Evolutionary conservation across 2,888 invertebrate genomes (phyloP).

Genomic region (Gisinianus flammeolus): DNA sequence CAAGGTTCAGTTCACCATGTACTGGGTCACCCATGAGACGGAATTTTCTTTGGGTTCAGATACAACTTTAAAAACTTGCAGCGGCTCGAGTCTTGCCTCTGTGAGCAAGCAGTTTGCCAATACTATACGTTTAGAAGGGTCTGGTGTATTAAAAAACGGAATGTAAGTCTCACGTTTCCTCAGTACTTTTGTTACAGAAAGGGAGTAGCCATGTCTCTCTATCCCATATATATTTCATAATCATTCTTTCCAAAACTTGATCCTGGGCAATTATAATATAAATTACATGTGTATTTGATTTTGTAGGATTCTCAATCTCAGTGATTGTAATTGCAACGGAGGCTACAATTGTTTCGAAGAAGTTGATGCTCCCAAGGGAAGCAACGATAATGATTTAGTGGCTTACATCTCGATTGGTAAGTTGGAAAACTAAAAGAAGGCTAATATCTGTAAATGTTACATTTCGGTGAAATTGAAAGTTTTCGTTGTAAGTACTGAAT

Average conservation of each 20-base stretch:
- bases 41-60: not conserved
- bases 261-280: too few species aligned
- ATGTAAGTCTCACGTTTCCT: too few species aligned
- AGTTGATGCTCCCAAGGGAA: not conserved
- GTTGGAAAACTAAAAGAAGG: not conserved
- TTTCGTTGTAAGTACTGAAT: not conserved
- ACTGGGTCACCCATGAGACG: conserved; percentile 20
- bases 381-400: conserved; percentile 1
- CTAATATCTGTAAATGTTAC: too few species aligned
- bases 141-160: conserved; percentile 10
- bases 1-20: conserved; percentile 18
- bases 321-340: not conserved
- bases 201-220: too few species aligned
- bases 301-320: conserved; percentile 16
- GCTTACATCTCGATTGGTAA: conserved; percentile 25
- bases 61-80: conserved; percentile 13
- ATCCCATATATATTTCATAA: too few species aligned
- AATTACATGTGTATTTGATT: not conserved
- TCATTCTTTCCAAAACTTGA: too few species aligned
- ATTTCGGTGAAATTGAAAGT: not conserved
- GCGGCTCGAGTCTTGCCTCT: not conserved
- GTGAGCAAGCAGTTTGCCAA: conserved; percentile 13
- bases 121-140: conserved; percentile 10
- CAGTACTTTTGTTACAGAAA: too few species aligned
- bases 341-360: conserved; percentile 16